Evolutionary conservation across 2,113 vertebrate species (phyloP).

Genomic region (Egretta garzetta): DNA sequence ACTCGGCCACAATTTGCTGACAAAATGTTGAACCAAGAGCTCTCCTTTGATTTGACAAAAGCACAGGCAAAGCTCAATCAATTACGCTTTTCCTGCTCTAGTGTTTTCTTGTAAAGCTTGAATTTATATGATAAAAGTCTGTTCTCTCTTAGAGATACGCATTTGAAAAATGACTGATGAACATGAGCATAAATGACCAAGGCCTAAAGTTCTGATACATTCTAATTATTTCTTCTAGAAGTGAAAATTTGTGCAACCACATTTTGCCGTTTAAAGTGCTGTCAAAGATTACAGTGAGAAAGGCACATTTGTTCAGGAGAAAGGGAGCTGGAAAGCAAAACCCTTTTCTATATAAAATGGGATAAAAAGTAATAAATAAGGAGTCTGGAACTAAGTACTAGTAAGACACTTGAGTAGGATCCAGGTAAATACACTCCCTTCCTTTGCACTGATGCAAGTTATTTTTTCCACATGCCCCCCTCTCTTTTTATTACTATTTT

Average conservation of each 20-base stretch:
- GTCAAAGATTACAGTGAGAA: constrained; percentile 13
- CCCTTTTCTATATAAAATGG: background rate
- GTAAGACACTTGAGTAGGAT: background rate
- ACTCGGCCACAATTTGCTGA: constrained; percentile 40
- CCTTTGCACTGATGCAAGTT: background rate
- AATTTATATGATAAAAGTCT: constrained; percentile 47
- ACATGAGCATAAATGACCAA: background rate
- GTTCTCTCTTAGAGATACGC: constrained; percentile 27
- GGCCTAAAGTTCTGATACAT: constrained; percentile 42
- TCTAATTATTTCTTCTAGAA: constrained; percentile 39
- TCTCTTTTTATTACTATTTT: background rate
- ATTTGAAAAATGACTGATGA: constrained; percentile 49
- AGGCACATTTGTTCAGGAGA: background rate
- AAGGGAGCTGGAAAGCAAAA: background rate
- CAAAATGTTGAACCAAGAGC: constrained; percentile 13
- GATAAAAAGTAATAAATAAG: background rate
- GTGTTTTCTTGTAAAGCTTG: constrained; percentile 6
- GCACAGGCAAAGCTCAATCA: background rate
- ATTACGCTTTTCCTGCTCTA: constrained; percentile 14
- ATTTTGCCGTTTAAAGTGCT: constrained; percentile 41
- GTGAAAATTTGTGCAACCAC: constrained; percentile 36
- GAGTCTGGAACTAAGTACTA: background rate
- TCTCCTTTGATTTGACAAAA: constrained; percentile 4
- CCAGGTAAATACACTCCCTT: background rate
- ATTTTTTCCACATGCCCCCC: background rate